A percentile compares a stretch with the other conserved stretches of the same genome.
phyloP scores from a whole-genome alignment of 2,113 vertebrate genomes.

The Furnarius figulus region DNA sequence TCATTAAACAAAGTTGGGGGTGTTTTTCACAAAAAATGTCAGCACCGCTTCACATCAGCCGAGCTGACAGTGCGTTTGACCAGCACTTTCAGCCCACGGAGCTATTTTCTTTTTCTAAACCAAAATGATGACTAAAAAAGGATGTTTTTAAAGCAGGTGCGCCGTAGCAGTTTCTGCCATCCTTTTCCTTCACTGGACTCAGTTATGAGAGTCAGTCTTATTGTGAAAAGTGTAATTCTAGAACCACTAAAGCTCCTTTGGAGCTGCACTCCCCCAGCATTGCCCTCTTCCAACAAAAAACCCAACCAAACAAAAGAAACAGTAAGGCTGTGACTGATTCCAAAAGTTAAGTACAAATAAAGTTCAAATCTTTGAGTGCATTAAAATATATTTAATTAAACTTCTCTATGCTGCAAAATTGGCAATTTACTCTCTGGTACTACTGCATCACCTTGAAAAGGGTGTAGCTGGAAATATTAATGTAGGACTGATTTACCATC shows the following conservation, averaged over 20 bases:
- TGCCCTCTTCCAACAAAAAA: not conserved
- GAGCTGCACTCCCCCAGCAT: not conserved
- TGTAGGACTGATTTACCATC: not conserved
- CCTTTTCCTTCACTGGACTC: not conserved
- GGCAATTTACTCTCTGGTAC: not conserved
- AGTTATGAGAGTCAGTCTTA: not conserved
- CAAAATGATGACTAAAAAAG: not conserved
- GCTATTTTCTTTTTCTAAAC: not conserved
- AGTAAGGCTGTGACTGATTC: not conserved
- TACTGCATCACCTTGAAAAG: not conserved
- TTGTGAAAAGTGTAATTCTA: not conserved
- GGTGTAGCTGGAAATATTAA: not conserved
- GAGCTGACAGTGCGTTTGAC: constrained; percentile 12
- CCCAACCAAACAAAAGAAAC: not conserved
- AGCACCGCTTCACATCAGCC: not conserved
- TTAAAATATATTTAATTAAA: not conserved
- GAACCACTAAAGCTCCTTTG: not conserved
- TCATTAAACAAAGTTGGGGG: not conserved
- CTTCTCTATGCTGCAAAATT: not conserved
- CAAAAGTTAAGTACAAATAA: not conserved
- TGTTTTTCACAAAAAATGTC: constrained; percentile 30
- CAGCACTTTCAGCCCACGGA: not conserved
- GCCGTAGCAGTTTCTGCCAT: not conserved
- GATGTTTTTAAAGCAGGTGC: not conserved
- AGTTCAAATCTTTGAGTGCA: not conserved